phyloP scores from a whole-genome alignment of 2,797 vertebrate species.

The Orestias chungarensis region DNA sequence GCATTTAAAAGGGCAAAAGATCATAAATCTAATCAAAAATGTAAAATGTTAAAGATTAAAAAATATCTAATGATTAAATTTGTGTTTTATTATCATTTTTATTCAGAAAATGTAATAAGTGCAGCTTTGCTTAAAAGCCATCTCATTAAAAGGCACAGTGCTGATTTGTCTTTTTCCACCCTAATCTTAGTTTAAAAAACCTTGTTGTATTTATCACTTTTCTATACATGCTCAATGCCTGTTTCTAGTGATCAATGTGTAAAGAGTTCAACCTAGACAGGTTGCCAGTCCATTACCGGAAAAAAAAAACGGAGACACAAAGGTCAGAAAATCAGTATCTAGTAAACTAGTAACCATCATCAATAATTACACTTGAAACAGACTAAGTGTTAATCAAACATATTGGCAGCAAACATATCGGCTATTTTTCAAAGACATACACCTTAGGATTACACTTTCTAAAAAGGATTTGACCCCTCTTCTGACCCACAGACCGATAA shows the following conservation, averaged over 20 bases:
- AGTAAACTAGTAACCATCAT: too few species aligned
- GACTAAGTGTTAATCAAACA: too few species aligned
- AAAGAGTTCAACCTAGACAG: background rate
- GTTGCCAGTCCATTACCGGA: background rate
- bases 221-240: background rate
- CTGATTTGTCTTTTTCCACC: background rate
- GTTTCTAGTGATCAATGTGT: background rate
- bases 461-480: too few species aligned
- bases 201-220: background rate
- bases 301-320: background rate
- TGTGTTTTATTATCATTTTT: too few species aligned
- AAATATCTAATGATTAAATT: too few species aligned
- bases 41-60: too few species aligned
- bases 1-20: background rate
- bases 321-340: background rate
- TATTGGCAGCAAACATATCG: too few species aligned
- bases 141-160: background rate
- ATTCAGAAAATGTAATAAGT: background rate
- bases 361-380: too few species aligned
- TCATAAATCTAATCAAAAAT: too few species aligned
- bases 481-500: too few species aligned
- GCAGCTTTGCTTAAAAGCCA: background rate
- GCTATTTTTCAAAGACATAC: too few species aligned
- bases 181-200: background rate
- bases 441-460: too few species aligned